Percentiles rank a stretch among this genome's conserved stretches.
Conservation (phyloP, 2,113 vertebrate species). For the Siphamia tubifer region DNA sequence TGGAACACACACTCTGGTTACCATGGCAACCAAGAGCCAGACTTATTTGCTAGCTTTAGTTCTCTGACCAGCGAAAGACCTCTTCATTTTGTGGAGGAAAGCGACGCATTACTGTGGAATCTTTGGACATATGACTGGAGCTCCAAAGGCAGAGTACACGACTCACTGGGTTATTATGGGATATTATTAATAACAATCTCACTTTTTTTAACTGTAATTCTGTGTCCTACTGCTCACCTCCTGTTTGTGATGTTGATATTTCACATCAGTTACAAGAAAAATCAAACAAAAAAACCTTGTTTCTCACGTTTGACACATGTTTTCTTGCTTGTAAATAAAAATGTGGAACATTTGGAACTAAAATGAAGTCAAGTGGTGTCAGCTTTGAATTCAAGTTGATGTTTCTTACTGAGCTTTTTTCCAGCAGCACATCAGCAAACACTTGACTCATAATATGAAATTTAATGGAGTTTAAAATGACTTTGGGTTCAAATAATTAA, state of each 20-base stretch:
- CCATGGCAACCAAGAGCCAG: conserved; percentile 66
- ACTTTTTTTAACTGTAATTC: not conserved
- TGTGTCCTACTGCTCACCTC: not conserved
- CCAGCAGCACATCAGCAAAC: conserved; percentile 33
- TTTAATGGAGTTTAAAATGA: conserved; percentile 62
- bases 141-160: no score
- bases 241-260: not conserved
- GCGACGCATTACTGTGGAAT: not conserved
- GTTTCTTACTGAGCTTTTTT: no score
- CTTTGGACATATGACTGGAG: not conserved
- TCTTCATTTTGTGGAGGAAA: conserved; percentile 8
- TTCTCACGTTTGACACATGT: not conserved
- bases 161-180: no score
- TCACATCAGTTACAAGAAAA: not conserved
- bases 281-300: no score
- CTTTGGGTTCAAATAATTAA: no score
- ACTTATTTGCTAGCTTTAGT: conserved; percentile 47
- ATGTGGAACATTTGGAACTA: no score
- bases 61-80: conserved; percentile 41
- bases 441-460: conserved; percentile 21
- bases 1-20: conserved; percentile 48
- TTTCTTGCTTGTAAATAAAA: no score
- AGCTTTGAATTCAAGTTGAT: no score
- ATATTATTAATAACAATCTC: not conserved
- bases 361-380: no score